Evolutionary conservation across 1,140 invertebrate species (phyloP), one percentile per base, ranked within the genome.

Genomic region (Acromyrmex echinatior): DNA sequence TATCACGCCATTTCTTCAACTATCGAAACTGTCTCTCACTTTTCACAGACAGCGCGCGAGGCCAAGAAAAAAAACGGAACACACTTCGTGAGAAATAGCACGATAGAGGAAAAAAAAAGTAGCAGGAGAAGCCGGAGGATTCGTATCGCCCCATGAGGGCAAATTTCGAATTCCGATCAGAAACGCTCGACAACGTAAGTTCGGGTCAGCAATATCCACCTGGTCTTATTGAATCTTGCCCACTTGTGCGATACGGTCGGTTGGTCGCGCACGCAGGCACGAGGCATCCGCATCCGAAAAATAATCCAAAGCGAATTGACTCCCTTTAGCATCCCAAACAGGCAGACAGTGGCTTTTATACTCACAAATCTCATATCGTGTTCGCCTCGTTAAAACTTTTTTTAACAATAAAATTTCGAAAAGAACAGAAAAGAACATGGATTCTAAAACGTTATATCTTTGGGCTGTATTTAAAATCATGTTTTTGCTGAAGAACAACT

Each of bases 181-280:
- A 88, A 91, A 85, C 86, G 68, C 28, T 77, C 63, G 85, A 78
- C 73, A 81, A 87, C 77, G 87, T 93, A 92, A 92, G 76, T 87
- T 84, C 65, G 71, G 90, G 88, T 93, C 92, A 92, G 92, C 91
- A 92, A 92, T 93, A 93, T 91, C 92, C 77, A 87, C 82, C 65
- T 62, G 88, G 70, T 86, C 88, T 93, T 93, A 93, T 93, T 93
- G 92, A 92, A 93, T 93, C 91, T 88, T 86, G 78, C 62, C 68
- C 45, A 78, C 77, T 68, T 66, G 49, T 53, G 65, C 87, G 84
- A 88, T 89, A 92, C 87, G 81, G 85, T 73, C 68, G 87, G 58
- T 87, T 76, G 70, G 51, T 66, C 66, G 60, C 28, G 86, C 35
- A 60, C 79, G 85, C 87, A 76, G 80, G 74, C 87, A 65, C 25